Percentiles rank a stretch among this genome's conserved stretches.
Conservation (phyloP, 2,113 vertebrate species). For the Crotalus horridus region DNA sequence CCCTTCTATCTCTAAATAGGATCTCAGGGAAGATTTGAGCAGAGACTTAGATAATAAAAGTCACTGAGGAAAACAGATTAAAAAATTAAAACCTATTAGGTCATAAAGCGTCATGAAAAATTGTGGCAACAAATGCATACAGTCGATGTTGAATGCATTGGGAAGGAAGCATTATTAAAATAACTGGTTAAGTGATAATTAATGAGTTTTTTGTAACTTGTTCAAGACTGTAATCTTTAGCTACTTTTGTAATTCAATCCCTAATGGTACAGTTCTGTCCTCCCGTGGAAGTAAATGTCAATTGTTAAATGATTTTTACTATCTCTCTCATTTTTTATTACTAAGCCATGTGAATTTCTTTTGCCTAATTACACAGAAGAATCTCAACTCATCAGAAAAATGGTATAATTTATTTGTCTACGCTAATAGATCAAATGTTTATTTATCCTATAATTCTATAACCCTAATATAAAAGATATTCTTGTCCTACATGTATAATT, state of each 20-base stretch:
- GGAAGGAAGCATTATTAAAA: neutral
- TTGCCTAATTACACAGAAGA: neutral
- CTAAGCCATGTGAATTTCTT: neutral
- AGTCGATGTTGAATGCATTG: neutral
- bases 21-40: neutral
- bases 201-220: neutral
- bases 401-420: neutral
- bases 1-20: neutral
- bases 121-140: neutral
- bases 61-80: neutral
- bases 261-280: neutral
- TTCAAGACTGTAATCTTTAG: neutral
- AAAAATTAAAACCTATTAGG: neutral
- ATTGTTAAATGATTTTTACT: slow-evolving; percentile 5
- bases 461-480: neutral
- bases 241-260: neutral
- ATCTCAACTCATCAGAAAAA: neutral
- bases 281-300: neutral
- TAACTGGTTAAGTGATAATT: neutral
- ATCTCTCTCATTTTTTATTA: neutral
- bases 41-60: neutral
- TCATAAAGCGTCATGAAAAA: neutral
- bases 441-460: neutral
- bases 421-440: neutral
- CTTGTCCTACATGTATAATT: neutral